phyloP scores from a whole-genome alignment of 2,888 invertebrate genomes.

The Dryobotodes eremita region DNA sequence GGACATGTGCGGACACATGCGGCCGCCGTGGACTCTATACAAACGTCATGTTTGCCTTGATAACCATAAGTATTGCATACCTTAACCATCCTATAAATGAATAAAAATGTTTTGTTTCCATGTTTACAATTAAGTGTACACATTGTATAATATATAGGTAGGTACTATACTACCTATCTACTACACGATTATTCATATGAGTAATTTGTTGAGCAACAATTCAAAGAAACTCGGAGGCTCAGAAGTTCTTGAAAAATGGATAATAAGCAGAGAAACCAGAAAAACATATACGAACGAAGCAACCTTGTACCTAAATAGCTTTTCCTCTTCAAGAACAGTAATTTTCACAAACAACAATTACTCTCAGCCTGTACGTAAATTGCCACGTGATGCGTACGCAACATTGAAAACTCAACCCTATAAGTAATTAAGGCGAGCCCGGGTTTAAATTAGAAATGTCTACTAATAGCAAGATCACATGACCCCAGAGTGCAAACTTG shows the following conservation, averaged over 20 bases:
- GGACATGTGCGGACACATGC: slow-evolving; percentile 30
- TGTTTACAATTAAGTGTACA: background rate
- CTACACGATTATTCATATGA: background rate
- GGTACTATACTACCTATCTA: background rate
- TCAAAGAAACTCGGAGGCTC: background rate
- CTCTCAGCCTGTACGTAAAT: background rate
- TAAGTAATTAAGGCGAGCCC: slow-evolving; percentile 18
- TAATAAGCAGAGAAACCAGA: background rate
- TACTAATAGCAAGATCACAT: slow-evolving; percentile 23
- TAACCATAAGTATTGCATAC: slow-evolving; percentile 9
- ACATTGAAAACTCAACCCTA: slow-evolving; percentile 22
- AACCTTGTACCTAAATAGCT: background rate
- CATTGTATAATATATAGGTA: background rate
- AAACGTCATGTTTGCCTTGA: background rate
- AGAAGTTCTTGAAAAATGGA: background rate
- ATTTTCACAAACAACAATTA: slow-evolving; percentile 1
- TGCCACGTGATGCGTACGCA: background rate
- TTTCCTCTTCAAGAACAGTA: background rate
- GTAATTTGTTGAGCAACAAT: background rate
- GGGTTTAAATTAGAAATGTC: slow-evolving; percentile 37
- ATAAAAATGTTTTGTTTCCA: slow-evolving; percentile 13
- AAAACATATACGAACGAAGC: background rate
- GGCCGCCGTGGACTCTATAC: background rate
- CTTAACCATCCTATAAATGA: background rate
- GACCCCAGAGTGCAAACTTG: background rate